Evolutionary conservation across 2,888 invertebrate species (phyloP).

Genomic region (Tigriopus californicus): DNA sequence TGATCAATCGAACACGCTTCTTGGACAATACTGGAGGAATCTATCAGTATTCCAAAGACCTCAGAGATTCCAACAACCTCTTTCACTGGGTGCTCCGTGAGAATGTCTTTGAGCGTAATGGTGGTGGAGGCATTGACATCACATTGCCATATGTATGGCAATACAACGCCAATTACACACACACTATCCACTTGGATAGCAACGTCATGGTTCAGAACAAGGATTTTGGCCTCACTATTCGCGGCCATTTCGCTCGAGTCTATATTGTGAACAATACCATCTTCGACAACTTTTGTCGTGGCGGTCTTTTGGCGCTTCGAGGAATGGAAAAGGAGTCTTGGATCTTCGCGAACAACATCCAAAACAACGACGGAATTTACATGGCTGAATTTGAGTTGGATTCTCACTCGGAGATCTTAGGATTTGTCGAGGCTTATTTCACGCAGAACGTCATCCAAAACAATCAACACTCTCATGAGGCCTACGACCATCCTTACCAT

Average conservation of each 20-base stretch:
- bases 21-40: slow-evolving; percentile 73
- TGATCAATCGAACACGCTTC: slow-evolving; percentile 65
- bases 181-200: slow-evolving; percentile 67
- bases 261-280: slow-evolving; percentile 72
- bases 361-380: slow-evolving; percentile 55
- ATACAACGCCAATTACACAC: slow-evolving; percentile 82
- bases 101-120: slow-evolving; percentile 65
- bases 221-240: slow-evolving; percentile 62
- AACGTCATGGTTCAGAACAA: slow-evolving; percentile 70
- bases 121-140: slow-evolving; percentile 66
- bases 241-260: slow-evolving; percentile 77
- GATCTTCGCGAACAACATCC: slow-evolving; percentile 58
- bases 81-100: slow-evolving; percentile 84
- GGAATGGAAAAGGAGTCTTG: slow-evolving; percentile 94
- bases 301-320: slow-evolving; percentile 53
- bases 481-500: slow-evolving; percentile 24
- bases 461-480: slow-evolving; percentile 30
- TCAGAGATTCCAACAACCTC: slow-evolving; percentile 85
- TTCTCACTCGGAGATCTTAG: slow-evolving; percentile 81
- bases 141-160: slow-evolving; percentile 85
- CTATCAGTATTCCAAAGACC: slow-evolving; percentile 65
- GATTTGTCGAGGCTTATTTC: slow-evolving; percentile 59
- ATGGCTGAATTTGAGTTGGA: slow-evolving; percentile 72
- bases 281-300: slow-evolving; percentile 60
- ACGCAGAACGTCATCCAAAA: slow-evolving; percentile 53